Base-by-base conservation (phyloP, 2,888 invertebrate genomes). In the Hypselothyrea guttata region DNA sequence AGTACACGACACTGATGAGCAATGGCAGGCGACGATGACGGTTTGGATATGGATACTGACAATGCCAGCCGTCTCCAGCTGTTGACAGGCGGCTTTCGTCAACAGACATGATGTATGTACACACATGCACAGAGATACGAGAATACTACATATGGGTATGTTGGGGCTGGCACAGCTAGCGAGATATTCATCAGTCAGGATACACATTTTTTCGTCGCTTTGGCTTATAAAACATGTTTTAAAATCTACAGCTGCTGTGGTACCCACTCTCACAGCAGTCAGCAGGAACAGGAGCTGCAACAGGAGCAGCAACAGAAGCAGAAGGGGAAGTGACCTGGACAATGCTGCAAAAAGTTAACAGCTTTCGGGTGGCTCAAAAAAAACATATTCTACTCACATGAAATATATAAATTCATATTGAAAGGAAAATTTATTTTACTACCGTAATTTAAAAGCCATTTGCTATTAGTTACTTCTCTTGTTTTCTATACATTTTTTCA, bases 191-290 rank as follows among this genome's bases (percentile, higher is more conserved):
- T 59, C 45, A 84, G 61, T 58, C 64, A 52, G 65, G 41, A 41
- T n/a, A 47, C 42, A 61, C 58, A 62, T 69, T 76, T 79, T 83
- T 76, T 72, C 44, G 34, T 45, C 18, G 31, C 45, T 45, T 57
- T 60, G 69, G 48, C 62, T 69, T 76, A 73, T 76, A 60, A 81
- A 81, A 84, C 81, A 73, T 76, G 61, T 49, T 56, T 62, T 49
- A 65, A 58, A 75, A 58, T 55, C 34, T 37, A 12, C 31, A 51
- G 33, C 67, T 34, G 47, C 31, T 49, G 53, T 13, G 31, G 33
- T 38, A 48, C 42, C 51, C 45, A 45, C 48, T 56, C 31, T 12
- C 35, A 46, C 38, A 30, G 30, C 45, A 40, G 5, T 22, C 22
- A 22, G 22, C 22, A 22, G 22, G 22, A 22, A 5, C 3, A 16